These are phyloP conservation scores for Gallinago nigripennis DNA, from an alignment of 2,797 vertebrate genomes.

Conservation along the genomic window DNA sequence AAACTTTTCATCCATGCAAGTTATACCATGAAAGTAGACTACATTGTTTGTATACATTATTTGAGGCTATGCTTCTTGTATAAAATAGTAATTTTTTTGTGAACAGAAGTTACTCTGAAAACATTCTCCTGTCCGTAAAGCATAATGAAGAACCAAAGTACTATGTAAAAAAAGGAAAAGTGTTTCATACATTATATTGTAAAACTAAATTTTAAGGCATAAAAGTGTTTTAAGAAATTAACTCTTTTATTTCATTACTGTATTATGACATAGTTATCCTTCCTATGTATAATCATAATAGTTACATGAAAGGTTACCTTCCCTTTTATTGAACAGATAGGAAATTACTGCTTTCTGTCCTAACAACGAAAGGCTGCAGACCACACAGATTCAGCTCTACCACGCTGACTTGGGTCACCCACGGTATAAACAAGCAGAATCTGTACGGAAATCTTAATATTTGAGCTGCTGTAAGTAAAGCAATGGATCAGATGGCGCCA, in stretches of 20 bases:
- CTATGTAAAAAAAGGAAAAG: not conserved
- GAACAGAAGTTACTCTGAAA: not conserved
- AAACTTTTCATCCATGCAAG: not conserved
- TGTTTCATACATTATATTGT: not conserved
- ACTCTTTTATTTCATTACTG: not conserved
- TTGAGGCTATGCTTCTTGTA: not conserved
- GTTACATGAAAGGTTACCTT: not conserved
- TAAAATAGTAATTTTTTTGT: not conserved
- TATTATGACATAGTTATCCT: not conserved
- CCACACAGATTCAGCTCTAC: conserved; percentile 52
- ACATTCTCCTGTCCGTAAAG: not conserved
- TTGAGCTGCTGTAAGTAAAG: conserved; percentile 24
- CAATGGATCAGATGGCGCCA: conserved; percentile 29
- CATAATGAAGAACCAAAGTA: not conserved
- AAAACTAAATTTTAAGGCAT: not conserved
- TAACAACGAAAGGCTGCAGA: not conserved
- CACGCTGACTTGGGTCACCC: not conserved
- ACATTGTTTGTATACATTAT: not conserved
- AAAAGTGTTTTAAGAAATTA: not conserved
- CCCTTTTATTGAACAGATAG: conserved; percentile 4
- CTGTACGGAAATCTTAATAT: not conserved
- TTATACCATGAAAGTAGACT: not conserved
- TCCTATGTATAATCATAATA: not conserved
- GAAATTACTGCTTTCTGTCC: conserved; percentile 21
- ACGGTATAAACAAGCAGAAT: conserved; percentile 28